Percentiles rank a stretch among this genome's conserved stretches.
phyloP scores from a whole-genome alignment of 2,113 vertebrate genomes.

The Casuarius casuarius region DNA sequence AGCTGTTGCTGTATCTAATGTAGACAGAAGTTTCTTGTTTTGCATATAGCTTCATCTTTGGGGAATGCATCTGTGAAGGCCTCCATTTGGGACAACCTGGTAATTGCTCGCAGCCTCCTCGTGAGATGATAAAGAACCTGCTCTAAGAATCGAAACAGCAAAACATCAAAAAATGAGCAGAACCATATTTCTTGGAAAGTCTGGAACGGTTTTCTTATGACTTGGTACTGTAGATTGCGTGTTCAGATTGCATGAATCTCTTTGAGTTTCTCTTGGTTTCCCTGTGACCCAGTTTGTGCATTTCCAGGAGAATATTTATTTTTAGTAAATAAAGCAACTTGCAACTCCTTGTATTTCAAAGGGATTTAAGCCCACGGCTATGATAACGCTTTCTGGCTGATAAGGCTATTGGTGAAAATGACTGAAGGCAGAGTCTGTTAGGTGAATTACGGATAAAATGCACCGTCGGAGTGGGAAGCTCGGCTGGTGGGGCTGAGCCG shows the following conservation, averaged over 20 bases:
- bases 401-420: background rate
- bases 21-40: background rate
- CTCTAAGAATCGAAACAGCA: background rate
- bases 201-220: background rate
- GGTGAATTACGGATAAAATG: background rate
- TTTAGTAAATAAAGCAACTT: background rate
- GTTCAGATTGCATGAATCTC: background rate
- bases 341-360: background rate
- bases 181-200: background rate
- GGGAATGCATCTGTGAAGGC: background rate
- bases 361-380: background rate
- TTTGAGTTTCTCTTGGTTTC: background rate
- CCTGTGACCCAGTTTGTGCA: accelerated
- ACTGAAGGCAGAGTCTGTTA: background rate
- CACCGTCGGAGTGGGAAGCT: background rate
- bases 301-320: background rate
- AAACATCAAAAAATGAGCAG: background rate
- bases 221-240: background rate
- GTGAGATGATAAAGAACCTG: background rate
- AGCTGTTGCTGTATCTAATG: background rate
- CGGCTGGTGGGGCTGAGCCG: background rate
- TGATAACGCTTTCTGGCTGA: no score
- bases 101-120: background rate
- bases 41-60: background rate
- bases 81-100: background rate